Percentiles rank a stretch among this genome's conserved stretches.
phyloP scores from a whole-genome alignment of 2,888 invertebrate genomes.

The Coenonympha arcania region DNA sequence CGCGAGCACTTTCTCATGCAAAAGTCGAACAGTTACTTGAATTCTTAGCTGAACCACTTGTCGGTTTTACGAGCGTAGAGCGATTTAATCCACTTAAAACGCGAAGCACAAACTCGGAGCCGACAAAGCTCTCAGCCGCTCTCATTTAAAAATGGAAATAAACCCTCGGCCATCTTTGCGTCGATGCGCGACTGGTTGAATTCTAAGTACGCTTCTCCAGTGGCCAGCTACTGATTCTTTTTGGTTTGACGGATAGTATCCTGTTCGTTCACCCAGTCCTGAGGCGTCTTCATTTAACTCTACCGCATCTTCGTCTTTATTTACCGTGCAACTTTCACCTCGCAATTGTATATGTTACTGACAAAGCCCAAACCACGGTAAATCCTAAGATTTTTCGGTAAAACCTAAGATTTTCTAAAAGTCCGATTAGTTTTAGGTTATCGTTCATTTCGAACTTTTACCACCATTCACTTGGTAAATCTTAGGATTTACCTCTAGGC shows the following conservation, averaged over 20 bases:
- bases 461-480: too few relatives aligned
- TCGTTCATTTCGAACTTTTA: too few relatives aligned
- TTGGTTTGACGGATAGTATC: slow-evolving; percentile 42
- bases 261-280: slow-evolving; percentile 22
- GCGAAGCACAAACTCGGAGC: slow-evolving; percentile 71
- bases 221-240: slow-evolving; percentile 56
- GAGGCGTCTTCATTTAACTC: slow-evolving; percentile 22
- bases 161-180: slow-evolving; percentile 72
- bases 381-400: too few relatives aligned
- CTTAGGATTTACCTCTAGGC: too few relatives aligned
- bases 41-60: slow-evolving; percentile 72
- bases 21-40: slow-evolving; percentile 74
- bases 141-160: slow-evolving; percentile 76
- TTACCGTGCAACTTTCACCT: neutral
- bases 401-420: too few relatives aligned
- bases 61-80: slow-evolving; percentile 74
- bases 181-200: slow-evolving; percentile 62
- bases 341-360: too few relatives aligned
- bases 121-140: slow-evolving; percentile 74
- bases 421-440: too few relatives aligned
- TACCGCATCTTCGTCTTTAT: neutral
- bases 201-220: slow-evolving; percentile 62
- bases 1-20: slow-evolving; percentile 71
- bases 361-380: too few relatives aligned
- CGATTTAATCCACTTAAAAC: slow-evolving; percentile 76